Percentiles rank a stretch among this genome's conserved stretches.
Conservation (phyloP, 2,797 vertebrate species). For the Ctenopoma kingsleyae region DNA sequence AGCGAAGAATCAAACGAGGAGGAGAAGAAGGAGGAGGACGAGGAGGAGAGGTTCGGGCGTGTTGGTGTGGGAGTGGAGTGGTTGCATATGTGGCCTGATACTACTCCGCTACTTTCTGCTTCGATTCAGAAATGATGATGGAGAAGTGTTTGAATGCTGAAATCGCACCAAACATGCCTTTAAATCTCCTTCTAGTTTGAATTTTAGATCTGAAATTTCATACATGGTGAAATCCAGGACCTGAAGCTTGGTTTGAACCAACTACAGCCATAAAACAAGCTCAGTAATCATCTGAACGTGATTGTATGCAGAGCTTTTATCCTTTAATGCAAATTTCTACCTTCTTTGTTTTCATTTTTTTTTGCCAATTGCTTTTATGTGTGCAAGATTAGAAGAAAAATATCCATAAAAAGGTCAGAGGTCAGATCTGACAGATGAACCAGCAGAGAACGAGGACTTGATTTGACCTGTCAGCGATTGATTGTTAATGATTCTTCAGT, state of each 20-base stretch:
- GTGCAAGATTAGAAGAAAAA: too few relatives aligned
- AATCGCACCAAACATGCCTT: not conserved
- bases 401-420: too few relatives aligned
- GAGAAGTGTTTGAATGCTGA: not conserved
- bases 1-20: constrained; percentile 59
- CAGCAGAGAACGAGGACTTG: too few relatives aligned
- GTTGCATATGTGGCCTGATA: constrained; percentile 57
- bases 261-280: too few relatives aligned
- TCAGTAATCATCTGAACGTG: too few relatives aligned
- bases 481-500: not conserved
- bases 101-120: constrained; percentile 32
- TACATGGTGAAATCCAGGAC: not conserved
- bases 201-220: not conserved
- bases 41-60: constrained; percentile 58
- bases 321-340: too few relatives aligned
- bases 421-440: too few relatives aligned
- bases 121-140: constrained; percentile 25
- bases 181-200: not conserved
- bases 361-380: too few relatives aligned
- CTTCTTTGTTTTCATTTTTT: too few relatives aligned
- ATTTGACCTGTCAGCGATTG: too few relatives aligned
- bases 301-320: too few relatives aligned
- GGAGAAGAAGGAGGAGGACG: constrained; percentile 42
- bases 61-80: constrained; percentile 66
- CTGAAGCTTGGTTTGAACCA: not conserved